Evolutionary conservation across 2,888 invertebrate species (phyloP), one percentile per base, ranked within the genome.

Genomic region (Tetropium fuscum): DNA sequence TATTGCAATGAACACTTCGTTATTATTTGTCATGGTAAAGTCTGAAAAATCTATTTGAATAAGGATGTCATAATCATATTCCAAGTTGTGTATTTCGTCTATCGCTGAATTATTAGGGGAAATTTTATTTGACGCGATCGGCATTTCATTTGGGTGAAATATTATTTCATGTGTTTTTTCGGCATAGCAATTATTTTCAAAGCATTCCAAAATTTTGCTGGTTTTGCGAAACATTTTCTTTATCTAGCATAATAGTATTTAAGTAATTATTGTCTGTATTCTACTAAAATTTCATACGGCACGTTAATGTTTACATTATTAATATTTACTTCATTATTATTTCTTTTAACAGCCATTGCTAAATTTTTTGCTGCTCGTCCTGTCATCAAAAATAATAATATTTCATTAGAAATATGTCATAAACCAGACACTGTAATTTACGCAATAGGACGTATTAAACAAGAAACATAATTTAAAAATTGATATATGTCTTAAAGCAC

Each of bases 291-390:
- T 30, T 30, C 30, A 10, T 30, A 10, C 10, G 30, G 30, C 30
- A 30, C 10, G 11, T 30, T 4, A 10, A 30, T 30, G 1, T 30
- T 30, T 30, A 30, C 10, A 30, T 30, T 30, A 30, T 30, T 30
- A 30, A 30, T 30, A 30, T 30, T 30, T 30, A 30, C 10, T 30
- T 30, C 10, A 30, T 30, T 30, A 30, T 30, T 30, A 30, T 30
- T 30, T 30, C 10, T 30, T 30, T 30, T 30, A 30, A 30, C 10
- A 30, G 10, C 10, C 30, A 30, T n/a, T 30, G 30, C 30, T 27
- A 27, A 2, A 2, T n/a, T 27, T 30, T 30, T 30, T 30, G 30
- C 10, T 10, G 10, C 30, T 30, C 30, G 27, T 27, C 27, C 7
- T 27, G 2, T 3, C 30, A 30, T 30, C 10, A 11, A 30, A 30